Base-by-base conservation (phyloP, 2,797 vertebrate genomes). In the Gallinago stenura region DNA sequence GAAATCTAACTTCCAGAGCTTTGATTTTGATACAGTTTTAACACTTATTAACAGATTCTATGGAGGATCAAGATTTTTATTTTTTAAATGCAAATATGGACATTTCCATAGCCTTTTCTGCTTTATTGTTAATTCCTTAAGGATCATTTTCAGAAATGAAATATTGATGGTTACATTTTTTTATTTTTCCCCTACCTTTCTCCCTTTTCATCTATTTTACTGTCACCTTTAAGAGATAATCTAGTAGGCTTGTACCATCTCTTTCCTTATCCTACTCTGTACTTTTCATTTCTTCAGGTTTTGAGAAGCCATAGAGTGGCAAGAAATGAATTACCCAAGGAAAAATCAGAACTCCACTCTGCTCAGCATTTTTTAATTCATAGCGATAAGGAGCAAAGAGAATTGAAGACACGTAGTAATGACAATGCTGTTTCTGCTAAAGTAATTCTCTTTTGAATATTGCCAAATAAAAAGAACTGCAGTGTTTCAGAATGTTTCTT, bases 131-230 rank as follows among this genome's bases (percentile, higher is more conserved):
- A 61, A 28, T n/a, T 62, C 14, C 82, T 80, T 14, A 45, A 58
- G 45, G 20, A 30, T 54, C 3, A 51, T 58, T 70, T 73, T 30
- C 30, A 72, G 33, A 84, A 82, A 73, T 83, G 2, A 80, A 80
- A 58, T 54, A 37, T 9, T 46, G n/a, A 26, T 50, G 6, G 4
- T 41, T 80, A 66, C 35, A 37, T 10, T 9, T 33, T 41, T 57
- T 5, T 1, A 5, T 6, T 37, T 12, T 12, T 2, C 22, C 3
- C 6, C 26, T 30, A 8, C 15, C 10, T 12, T 68, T 50, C 18
- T 33, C 28, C 3, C 3, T 24, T 57, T 70, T 71, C 10, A 3
- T 30, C 7, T 15, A 51, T 62, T 65, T 46, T 41, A 2, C 7
- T 28, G 19, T 53, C 15, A n/a, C 5, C 26, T 33, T 3, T 30